These are phyloP conservation scores for Cavia porcellus DNA, from an alignment of 2,113 vertebrate species.

Conservation along the genomic window DNA sequence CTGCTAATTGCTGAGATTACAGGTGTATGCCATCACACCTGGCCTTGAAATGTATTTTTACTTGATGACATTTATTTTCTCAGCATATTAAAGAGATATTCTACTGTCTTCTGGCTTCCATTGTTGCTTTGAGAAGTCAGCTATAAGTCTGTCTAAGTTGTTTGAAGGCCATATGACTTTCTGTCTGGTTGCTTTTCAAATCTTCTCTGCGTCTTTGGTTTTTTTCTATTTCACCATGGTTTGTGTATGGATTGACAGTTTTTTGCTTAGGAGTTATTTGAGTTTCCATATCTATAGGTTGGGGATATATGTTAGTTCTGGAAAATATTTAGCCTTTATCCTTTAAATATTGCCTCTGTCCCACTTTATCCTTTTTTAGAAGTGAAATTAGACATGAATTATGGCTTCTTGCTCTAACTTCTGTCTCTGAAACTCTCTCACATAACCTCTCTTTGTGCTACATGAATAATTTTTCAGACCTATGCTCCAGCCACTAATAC, in stretches of 20 bases:
- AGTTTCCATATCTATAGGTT: neutral
- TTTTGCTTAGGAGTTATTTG: slow-evolving; percentile 41
- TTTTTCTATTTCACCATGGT: neutral
- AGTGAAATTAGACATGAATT: neutral
- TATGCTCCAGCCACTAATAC: neutral
- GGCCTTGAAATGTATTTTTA: neutral
- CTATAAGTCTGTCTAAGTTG: slow-evolving; percentile 23
- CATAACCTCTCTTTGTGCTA: neutral
- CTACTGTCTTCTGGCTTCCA: slow-evolving; percentile 52
- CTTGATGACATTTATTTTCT: slow-evolving; percentile 23
- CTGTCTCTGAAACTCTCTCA: neutral
- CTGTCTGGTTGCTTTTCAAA: neutral
- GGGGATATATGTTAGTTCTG: neutral
- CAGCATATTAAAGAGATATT: neutral
- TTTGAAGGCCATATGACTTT: slow-evolving; percentile 4
- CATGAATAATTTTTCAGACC: neutral
- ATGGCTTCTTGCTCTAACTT: neutral
- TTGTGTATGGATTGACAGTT: neutral
- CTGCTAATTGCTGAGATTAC: too few relatives aligned
- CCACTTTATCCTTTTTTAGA: neutral
- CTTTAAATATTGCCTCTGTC: neutral
- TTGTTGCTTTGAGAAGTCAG: slow-evolving; percentile 48
- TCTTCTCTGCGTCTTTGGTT: neutral
- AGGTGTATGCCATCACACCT: too few relatives aligned
- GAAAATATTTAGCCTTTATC: neutral